A percentile compares a stretch with the other conserved stretches of the same genome.
Conservation (phyloP, 2,888 invertebrate genomes). For the Tiliacea citrago region DNA sequence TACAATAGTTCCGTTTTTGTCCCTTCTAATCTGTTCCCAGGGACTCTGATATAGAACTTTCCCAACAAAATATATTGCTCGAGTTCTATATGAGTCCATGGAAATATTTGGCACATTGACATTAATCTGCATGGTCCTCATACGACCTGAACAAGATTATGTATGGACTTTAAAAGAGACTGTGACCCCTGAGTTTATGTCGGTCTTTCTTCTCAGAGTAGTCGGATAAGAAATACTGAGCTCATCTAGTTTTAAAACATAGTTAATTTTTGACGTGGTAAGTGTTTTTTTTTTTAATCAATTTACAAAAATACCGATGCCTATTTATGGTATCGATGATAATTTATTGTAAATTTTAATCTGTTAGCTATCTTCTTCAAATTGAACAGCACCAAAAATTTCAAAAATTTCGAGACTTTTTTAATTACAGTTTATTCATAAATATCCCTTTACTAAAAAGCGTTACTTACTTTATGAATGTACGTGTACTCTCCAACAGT, state of each 20-base stretch:
- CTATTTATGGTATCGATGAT: too few relatives aligned
- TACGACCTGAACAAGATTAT: neutral
- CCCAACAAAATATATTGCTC: conserved; percentile 9
- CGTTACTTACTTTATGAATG: too few relatives aligned
- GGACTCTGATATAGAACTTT: conserved; percentile 25
- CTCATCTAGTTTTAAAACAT: neutral
- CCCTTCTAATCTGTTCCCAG: conserved; percentile 28
- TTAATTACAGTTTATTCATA: too few relatives aligned
- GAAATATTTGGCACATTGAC: neutral
- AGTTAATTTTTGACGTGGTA: neutral
- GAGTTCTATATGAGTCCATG: neutral
- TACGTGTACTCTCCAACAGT: neutral
- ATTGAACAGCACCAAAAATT: too few relatives aligned
- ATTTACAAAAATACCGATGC: neutral
- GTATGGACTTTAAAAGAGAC: too few relatives aligned
- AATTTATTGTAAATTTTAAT: neutral
- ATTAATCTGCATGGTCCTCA: neutral
- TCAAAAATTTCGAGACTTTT: too few relatives aligned
- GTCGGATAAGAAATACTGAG: too few relatives aligned
- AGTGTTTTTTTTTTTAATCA: neutral
- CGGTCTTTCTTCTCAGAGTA: neutral
- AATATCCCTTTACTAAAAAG: too few relatives aligned
- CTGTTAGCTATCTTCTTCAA: too few relatives aligned
- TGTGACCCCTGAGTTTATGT: neutral
- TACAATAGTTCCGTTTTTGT: conserved; percentile 40